Conservation (phyloP, 1,140 invertebrate species). For the Pachypsylla venusta region DNA sequence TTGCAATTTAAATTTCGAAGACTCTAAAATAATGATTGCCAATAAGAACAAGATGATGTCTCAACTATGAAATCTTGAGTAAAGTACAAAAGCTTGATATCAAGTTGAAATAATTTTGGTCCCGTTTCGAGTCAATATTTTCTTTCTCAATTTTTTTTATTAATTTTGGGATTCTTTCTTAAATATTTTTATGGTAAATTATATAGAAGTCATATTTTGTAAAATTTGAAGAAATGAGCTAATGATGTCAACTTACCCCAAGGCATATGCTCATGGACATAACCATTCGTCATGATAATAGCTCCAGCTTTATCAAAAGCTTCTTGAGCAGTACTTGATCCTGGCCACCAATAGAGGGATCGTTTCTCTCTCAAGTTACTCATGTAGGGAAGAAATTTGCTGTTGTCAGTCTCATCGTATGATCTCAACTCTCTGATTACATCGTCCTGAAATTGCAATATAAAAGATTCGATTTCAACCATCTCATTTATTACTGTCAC, state of each 20-base stretch:
- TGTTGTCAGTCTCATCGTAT: constrained; percentile 36
- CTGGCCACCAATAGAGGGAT: constrained; percentile 43
- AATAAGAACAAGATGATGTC: no score
- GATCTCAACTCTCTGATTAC: constrained; percentile 46
- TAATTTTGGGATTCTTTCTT: constrained; percentile 2
- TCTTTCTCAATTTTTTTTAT: not conserved
- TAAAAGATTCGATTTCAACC: no score
- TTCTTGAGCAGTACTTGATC: constrained; percentile 44
- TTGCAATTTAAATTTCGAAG: no score
- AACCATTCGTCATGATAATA: constrained; percentile 58
- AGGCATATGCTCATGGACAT: constrained; percentile 39
- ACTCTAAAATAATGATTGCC: no score
- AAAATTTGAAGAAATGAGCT: not conserved
- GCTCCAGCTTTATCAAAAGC: constrained; percentile 63
- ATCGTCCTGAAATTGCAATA: constrained; percentile 34
- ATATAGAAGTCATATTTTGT: constrained; percentile 9
- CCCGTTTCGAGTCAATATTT: no score
- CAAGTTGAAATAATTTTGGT: not conserved
- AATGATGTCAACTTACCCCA: constrained; percentile 38
- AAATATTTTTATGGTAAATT: not conserved
- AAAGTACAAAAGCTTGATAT: not conserved
- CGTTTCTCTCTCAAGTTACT: constrained; percentile 22
- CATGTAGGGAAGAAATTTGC: constrained; percentile 25
- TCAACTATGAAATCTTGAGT: not conserved
- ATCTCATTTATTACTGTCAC: no score